phyloP scores from a whole-genome alignment of 2,113 vertebrate species.

The Pavo muticus region DNA sequence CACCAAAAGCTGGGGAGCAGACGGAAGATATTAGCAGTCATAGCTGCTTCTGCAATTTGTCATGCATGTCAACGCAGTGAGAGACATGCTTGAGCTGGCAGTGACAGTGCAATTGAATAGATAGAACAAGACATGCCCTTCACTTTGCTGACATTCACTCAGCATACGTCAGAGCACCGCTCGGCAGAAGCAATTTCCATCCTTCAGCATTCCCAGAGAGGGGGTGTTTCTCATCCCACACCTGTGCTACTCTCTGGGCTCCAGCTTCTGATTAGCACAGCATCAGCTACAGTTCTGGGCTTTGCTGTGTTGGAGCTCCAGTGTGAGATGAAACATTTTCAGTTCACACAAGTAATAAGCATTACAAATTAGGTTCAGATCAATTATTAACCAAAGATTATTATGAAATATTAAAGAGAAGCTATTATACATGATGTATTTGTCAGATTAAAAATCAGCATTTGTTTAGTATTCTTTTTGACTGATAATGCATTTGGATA shows the following conservation, averaged over 20 bases:
- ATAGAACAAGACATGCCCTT: not conserved
- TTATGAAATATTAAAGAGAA: conserved; percentile 60
- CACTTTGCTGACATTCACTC: not conserved
- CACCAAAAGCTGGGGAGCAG: not conserved
- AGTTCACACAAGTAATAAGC: conserved; percentile 34
- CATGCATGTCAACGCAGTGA: not conserved
- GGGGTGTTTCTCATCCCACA: not conserved
- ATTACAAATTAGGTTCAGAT: conserved; percentile 38
- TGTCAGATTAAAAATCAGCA: conserved; percentile 27
- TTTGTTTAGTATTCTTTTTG: not conserved
- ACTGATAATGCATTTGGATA: conserved; percentile 3
- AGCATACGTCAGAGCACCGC: not conserved
- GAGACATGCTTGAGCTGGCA: conserved; percentile 17
- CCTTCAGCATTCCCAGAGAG: not conserved
- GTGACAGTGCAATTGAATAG: not conserved
- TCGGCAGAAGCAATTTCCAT: not conserved
- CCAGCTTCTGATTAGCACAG: not conserved
- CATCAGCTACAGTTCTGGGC: rapidly evolving
- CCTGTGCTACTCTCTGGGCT: not conserved
- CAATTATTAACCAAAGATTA: conserved; percentile 53
- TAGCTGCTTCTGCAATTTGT: not conserved
- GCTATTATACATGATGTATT: conserved; percentile 39
- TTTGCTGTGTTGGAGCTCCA: not conserved
- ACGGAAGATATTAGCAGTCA: not conserved
- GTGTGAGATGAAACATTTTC: conserved; percentile 12